Evolutionary conservation across 2,113 vertebrate species (phyloP), one percentile per base, ranked within the genome.

Genomic region (Pygoscelis antarcticus): DNA sequence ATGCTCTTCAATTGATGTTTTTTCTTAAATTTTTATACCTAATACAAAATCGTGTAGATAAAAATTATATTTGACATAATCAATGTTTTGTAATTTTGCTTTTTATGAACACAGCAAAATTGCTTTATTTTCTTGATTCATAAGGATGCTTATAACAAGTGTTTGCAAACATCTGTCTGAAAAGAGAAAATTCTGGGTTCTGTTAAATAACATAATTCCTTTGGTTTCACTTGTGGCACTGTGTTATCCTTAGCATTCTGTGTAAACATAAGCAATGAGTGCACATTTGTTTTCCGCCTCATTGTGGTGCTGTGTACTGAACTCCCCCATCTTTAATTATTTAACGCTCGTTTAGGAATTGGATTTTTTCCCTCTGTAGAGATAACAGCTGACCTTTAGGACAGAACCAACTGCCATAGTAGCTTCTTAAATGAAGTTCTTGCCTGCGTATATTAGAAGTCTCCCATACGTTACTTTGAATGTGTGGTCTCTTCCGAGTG

Each of bases 231-330:
- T 27, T 0, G 15, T 44, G 85, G 76, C 62, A 42, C 61, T 12
- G 0, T 2, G 19, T 36, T 47, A 19, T 11, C 82, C 54, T 6
- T 6, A 2, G n/a, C 6, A 2, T 14, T 16, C 77, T 15, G 10
- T 29, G 42, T 29, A 20, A 30, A 32, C 44, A 11, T 12, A 23
- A 71, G 32, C 65, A 26, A 7, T 5, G 30, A 30, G 36, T 2
- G 26, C 30, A 13, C 29, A 2, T 66, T 32, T 58, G 3, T 17
- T 15, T 62, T 57, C 29, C 11, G 83, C 44, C 72, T 90, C 32
- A 0, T 4, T 47, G 62, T 16, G 36, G 52, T 95, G 65, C 89
- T 69, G 44, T 18, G 4, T 13, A 7, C 79, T 26, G 30, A 85
- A 76, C n/a, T n/a, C 92, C 87, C 75, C 87, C 75, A 47, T 34